These are phyloP conservation scores for Macrotus californicus DNA, from an alignment of 2,113 vertebrate genomes.

Conservation along the genomic window DNA sequence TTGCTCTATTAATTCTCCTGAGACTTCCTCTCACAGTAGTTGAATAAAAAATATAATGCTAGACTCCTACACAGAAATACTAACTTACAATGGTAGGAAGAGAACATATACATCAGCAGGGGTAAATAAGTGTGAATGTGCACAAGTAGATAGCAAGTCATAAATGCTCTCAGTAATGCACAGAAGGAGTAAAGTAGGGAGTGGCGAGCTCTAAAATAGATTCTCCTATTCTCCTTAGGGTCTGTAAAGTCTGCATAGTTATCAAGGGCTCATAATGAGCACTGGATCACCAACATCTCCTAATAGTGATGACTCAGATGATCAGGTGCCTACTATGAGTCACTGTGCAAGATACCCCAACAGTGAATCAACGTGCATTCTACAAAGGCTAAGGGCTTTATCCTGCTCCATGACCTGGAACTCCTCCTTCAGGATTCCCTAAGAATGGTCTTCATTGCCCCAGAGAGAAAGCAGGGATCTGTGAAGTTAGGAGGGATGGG, in stretches of 20 bases:
- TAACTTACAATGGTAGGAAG: constrained; percentile 34
- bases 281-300: background rate
- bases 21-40: constrained; percentile 29
- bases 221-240: background rate
- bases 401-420: background rate
- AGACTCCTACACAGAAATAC: constrained; percentile 51
- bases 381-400: background rate
- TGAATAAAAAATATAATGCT: constrained; percentile 34
- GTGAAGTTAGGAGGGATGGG: background rate
- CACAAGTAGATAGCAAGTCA: background rate
- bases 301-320: constrained; percentile 42
- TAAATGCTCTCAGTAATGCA: background rate
- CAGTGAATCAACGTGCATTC: background rate
- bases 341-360: constrained; percentile 3
- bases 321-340: background rate
- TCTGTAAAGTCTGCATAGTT: background rate
- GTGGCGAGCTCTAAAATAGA: constrained; percentile 9
- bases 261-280: background rate
- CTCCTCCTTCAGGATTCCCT: constrained; percentile 6
- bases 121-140: constrained; percentile 3
- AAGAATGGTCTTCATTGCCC: background rate
- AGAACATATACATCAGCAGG: background rate
- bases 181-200: background rate
- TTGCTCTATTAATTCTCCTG: constrained; percentile 36
- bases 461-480: background rate